Evolutionary conservation across 2,888 invertebrate species (phyloP).

Genomic region (Microctonus brassicae): DNA sequence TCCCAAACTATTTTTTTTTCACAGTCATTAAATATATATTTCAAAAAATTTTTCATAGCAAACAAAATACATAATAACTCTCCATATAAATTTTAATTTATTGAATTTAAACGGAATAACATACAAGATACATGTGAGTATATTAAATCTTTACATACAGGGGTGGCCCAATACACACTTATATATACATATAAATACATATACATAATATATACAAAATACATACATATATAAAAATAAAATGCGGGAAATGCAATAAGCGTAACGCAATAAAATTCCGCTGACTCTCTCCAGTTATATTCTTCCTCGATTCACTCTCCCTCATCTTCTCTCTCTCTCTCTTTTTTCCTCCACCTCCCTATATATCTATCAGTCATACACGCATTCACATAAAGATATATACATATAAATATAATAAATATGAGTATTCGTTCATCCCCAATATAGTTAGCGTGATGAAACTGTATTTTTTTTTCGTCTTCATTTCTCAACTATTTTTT

Average conservation of each 20-base stretch:
- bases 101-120: neutral
- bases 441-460: neutral
- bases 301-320: conserved; percentile 43
- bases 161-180: neutral
- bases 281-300: conserved; percentile 60
- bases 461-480: too few relatives aligned
- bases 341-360: conserved; percentile 21
- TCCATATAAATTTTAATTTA: too few relatives aligned
- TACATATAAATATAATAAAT: conserved; percentile 23
- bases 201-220: conserved; percentile 15
- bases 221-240: conserved; percentile 49
- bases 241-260: conserved; percentile 63
- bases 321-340: conserved; percentile 23
- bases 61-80: neutral
- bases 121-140: neutral
- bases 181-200: conserved; percentile 52
- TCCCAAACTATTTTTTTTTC: too few relatives aligned
- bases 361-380: neutral
- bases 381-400: neutral
- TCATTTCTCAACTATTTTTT: too few relatives aligned
- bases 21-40: too few relatives aligned
- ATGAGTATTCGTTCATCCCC: neutral
- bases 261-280: conserved; percentile 62
- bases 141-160: neutral
- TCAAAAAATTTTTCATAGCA: too few relatives aligned